These are phyloP conservation scores for Oncorhynchus nerka DNA, from an alignment of 2,113 vertebrate species.

Conservation along the genomic window DNA sequence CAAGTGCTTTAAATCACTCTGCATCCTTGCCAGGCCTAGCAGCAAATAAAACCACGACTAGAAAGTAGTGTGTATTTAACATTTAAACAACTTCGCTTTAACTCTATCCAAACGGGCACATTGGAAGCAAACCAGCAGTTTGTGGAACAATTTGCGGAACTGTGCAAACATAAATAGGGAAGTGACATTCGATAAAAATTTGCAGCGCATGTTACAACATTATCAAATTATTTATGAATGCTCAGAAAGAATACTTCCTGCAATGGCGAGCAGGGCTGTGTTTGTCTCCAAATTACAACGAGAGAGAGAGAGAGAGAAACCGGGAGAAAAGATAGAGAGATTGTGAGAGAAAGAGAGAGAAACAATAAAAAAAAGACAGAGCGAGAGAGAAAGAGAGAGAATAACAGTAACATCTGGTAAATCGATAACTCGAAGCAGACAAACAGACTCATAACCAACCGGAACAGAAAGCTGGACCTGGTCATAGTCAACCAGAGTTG, in stretches of 20 bases:
- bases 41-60: slow-evolving; percentile 56
- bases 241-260: slow-evolving; percentile 62
- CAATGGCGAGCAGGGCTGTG: slow-evolving; percentile 21
- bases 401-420: slow-evolving; percentile 8
- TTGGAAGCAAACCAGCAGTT: slow-evolving; percentile 8
- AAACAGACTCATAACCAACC: too few relatives aligned
- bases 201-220: slow-evolving; percentile 43
- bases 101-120: slow-evolving; percentile 58
- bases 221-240: slow-evolving; percentile 70
- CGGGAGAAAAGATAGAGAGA: too few relatives aligned
- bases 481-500: too few relatives aligned
- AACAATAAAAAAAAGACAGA: too few relatives aligned
- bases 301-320: too few relatives aligned
- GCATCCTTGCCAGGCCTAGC: slow-evolving; percentile 62
- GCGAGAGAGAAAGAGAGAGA: too few relatives aligned
- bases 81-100: slow-evolving; percentile 62
- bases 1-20: slow-evolving; percentile 60
- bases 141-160: slow-evolving; percentile 66
- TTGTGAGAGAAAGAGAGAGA: too few relatives aligned
- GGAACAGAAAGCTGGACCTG: too few relatives aligned
- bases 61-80: slow-evolving; percentile 68
- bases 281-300: background rate
- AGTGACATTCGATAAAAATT: slow-evolving; percentile 49
- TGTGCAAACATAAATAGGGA: slow-evolving; percentile 66
- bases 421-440: slow-evolving; percentile 13